Evolutionary conservation across 2,888 invertebrate species (phyloP), one percentile per base, ranked within the genome.

Genomic region (Drosophila emarginata): DNA sequence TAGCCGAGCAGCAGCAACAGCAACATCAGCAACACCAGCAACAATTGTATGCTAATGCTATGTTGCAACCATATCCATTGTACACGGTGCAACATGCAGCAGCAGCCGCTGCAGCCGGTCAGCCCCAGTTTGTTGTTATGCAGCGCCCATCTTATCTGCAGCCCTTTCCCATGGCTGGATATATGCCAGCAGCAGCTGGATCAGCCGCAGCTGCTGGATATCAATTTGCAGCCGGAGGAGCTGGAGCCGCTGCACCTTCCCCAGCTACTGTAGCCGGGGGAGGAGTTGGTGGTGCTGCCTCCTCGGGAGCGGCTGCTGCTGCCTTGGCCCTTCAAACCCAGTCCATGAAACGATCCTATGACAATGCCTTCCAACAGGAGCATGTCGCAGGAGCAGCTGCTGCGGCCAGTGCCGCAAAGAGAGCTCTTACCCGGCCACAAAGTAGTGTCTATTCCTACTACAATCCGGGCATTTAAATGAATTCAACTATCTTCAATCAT

Each of bases 261-360:
- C 9, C 70, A 23, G 36, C 69, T 0, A 21, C 63, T 11, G 52
- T 11, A 11, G 66, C 75, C 0, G 82, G 82, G 62, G 72, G 80
- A 36, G 80, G 81, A 64, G 74, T 77, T 60, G 72, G 72, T 52
- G 28, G 72, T 5, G 58, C 64, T 3, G 73, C 50, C 50, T 66
- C 73, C 26, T 81, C 70, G 15, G 76, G 37, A 12, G 40, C 64
- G 40, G 71, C 77, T 4, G 68, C 80, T 1, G 67, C 26, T 6
- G 26, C 75, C 23, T 64, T 77, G 1, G 73, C 78, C 15, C 60
- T 80, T 53, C 66, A 68, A 53, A 74, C 82, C 1, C 78, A 86
- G 28, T 94, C 92, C 51, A 93, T 95, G 71, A 96, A 96, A 90
- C 93, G 96, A 2, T 93, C 93, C 0, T 96, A 95, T 92, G 96